phyloP scores from a whole-genome alignment of 2,888 invertebrate species.

The Athalia cordata region DNA sequence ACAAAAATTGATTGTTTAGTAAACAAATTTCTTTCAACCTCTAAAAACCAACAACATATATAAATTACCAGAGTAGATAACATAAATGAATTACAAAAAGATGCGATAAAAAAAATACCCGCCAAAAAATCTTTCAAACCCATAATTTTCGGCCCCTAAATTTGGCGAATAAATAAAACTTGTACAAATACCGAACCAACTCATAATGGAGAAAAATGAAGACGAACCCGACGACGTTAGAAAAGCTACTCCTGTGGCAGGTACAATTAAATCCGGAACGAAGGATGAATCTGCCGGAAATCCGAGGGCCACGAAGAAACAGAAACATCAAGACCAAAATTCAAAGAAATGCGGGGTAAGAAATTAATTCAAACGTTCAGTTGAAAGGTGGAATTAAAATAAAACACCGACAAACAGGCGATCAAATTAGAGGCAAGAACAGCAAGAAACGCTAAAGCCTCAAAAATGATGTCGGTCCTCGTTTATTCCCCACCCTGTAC shows the following conservation, averaged over 20 bases:
- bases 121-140: neutral
- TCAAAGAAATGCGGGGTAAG: conserved; percentile 41
- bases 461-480: conserved; percentile 52
- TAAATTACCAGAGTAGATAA: conserved; percentile 21
- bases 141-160: conserved; percentile 21
- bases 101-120: neutral
- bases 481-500: conserved; percentile 59
- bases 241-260: conserved; percentile 58
- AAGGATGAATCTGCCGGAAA: conserved; percentile 59
- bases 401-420: too few species aligned
- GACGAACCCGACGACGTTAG: conserved; percentile 61
- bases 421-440: conserved; percentile 1
- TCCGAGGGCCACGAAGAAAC: conserved; percentile 54
- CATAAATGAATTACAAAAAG: neutral
- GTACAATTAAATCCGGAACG: conserved; percentile 58
- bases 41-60: neutral
- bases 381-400: too few species aligned
- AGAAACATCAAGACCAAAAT: neutral
- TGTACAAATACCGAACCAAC: neutral
- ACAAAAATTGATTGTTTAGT: neutral
- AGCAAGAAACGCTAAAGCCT: conserved; percentile 32
- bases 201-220: conserved; percentile 59
- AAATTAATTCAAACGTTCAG: too few species aligned
- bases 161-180: neutral
- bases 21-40: neutral